phyloP scores from a whole-genome alignment of 2,797 vertebrate genomes.

The Hirundo rustica region DNA sequence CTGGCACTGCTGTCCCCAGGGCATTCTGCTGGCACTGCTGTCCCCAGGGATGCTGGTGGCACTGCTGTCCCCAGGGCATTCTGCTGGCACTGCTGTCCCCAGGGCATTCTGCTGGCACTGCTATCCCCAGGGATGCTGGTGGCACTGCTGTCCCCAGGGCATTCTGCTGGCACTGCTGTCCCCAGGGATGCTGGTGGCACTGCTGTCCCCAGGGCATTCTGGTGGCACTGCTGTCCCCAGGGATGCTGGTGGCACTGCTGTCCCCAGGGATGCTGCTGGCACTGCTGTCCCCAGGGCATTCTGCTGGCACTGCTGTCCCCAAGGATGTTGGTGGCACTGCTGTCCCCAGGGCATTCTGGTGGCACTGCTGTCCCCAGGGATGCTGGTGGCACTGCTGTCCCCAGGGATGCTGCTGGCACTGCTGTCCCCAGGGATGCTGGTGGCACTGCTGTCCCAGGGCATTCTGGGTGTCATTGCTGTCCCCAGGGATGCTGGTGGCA shows the following conservation, averaged over 20 bases:
- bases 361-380: accelerated
- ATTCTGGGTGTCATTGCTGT: too few species aligned
- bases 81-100: background rate
- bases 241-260: accelerated
- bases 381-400: background rate
- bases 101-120: too few species aligned
- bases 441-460: accelerated
- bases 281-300: too few species aligned
- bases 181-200: too few species aligned
- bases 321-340: too few species aligned
- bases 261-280: background rate
- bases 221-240: accelerated
- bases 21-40: background rate
- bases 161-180: background rate
- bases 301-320: too few species aligned
- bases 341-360: accelerated
- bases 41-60: too few species aligned
- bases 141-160: accelerated
- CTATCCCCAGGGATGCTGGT: too few species aligned
- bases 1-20: background rate
- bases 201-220: too few species aligned
- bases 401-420: too few species aligned
- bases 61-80: too few species aligned
- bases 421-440: too few species aligned
- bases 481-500: background rate